phyloP scores from a whole-genome alignment of 2,797 vertebrate species.

The Bradypodion ventrale region DNA sequence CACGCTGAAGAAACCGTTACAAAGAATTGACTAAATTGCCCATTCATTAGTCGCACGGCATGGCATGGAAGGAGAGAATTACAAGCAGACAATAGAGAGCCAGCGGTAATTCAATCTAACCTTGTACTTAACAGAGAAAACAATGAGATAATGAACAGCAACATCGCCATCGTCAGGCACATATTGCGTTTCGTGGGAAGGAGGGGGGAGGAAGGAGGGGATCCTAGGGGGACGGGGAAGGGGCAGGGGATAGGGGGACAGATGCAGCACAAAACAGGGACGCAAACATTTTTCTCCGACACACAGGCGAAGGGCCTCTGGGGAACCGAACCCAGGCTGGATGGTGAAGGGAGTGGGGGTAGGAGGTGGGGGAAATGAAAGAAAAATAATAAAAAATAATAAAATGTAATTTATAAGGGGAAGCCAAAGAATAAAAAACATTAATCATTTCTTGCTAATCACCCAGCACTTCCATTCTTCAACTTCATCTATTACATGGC shows the following conservation, averaged over 20 bases:
- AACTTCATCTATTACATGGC: too few relatives aligned
- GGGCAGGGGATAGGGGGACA: slow-evolving; percentile 51
- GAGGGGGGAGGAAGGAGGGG: slow-evolving; percentile 35
- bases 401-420: slow-evolving; percentile 92
- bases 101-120: slow-evolving; percentile 98
- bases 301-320: slow-evolving; percentile 84
- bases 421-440: too few relatives aligned
- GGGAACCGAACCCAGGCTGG: slow-evolving; percentile 87
- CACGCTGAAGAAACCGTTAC: slow-evolving; percentile 91
- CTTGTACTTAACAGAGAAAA: slow-evolving; percentile 99
- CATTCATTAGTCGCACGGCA: slow-evolving; percentile 95
- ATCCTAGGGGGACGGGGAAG: slow-evolving; percentile 12
- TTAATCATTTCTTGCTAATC: too few relatives aligned
- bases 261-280: slow-evolving; percentile 82
- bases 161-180: slow-evolving; percentile 92
- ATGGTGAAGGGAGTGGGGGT: slow-evolving; percentile 68
- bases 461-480: too few relatives aligned
- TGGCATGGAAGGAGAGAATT: slow-evolving; percentile 89
- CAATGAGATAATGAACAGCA: slow-evolving; percentile 98
- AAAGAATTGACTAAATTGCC: slow-evolving; percentile 98
- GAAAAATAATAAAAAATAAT: too few relatives aligned
- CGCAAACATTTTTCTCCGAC: slow-evolving; percentile 84
- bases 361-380: too few relatives aligned
- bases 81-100: slow-evolving; percentile 94
- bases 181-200: slow-evolving; percentile 81